Evolutionary conservation across 1,140 invertebrate species (phyloP), one percentile per base, ranked within the genome.

Genomic region (Trachymyrmex cornetzi): DNA sequence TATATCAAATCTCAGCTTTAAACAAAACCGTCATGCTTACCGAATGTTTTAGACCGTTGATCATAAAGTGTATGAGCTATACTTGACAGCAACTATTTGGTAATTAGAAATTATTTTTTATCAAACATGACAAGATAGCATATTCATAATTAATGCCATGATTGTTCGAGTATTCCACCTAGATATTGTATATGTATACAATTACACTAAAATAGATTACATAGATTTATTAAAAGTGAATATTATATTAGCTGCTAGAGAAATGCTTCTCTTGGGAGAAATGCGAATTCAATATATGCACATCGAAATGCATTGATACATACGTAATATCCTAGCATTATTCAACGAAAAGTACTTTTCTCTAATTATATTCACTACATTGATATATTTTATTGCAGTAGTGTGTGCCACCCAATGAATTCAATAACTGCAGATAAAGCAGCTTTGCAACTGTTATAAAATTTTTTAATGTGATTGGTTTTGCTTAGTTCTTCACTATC

Each of bases 131-230:
- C 24, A 79, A 50, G 44, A 66, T 44, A 84, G 79, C 24, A 75
- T 7, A 61, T 48, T 71, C 22, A 59, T 24, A 22, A 48, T 50
- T 74, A 55, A 74, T 38, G 19, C 19, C 67, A 55, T 11, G 66
- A 72, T 24, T 61, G 59, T 48, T 48, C 27, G 24, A 74, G 24
- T 84, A 84, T 44, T 71, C 19, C 53, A 50, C 48, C 38, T 84
- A 84, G n/a, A 30, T 22, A 72, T 80, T 34, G 30, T 34, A 34
- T 57, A 44, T 55, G 44, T 57, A 30, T 30, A 81, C 48, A 59
- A 59, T 82, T 71, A 72, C 6, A 59, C 53, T 82, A 82, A 82
- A 82, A 72, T 38, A 82, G 22, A 74, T 82, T 82, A 82, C 19
- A 24, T 61, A 82, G 14, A 53, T 24, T 67, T 67, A 27, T 81